Conservation (phyloP, 1,140 invertebrate species). For the Adelges cooleyi region DNA sequence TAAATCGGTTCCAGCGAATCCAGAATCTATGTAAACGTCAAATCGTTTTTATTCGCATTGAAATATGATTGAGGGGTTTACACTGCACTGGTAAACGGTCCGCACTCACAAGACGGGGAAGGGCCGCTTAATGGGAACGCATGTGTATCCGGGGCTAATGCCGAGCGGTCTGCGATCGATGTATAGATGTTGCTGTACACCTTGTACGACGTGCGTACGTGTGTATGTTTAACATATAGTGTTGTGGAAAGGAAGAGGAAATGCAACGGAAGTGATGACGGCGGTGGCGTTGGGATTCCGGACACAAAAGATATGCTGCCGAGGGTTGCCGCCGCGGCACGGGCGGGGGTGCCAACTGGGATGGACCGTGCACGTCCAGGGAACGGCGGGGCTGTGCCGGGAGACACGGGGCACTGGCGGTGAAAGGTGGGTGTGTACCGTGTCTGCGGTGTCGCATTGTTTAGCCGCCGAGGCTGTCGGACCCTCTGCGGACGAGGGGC, state of each 20-base stretch:
- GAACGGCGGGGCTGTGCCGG: background rate
- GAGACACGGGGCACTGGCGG: background rate
- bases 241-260: background rate
- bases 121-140: background rate
- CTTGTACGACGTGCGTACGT: background rate
- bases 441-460: slow-evolving; percentile 29
- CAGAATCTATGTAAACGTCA: background rate
- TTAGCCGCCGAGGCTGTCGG: slow-evolving; percentile 17
- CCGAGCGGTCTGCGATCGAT: background rate
- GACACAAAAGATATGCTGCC: background rate
- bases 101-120: background rate
- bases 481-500: background rate
- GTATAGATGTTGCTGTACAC: background rate
- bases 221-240: background rate
- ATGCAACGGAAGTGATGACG: slow-evolving; percentile 1
- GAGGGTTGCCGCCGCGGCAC: background rate
- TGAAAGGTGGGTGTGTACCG: slow-evolving; percentile 3
- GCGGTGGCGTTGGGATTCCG: slow-evolving; percentile 2
- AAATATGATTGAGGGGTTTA: too few species aligned
- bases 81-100: background rate
- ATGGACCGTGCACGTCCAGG: too few species aligned
- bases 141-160: background rate
- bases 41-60: background rate
- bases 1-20: too few species aligned
- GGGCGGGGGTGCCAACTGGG: too few species aligned